phyloP scores from a whole-genome alignment of 2,113 vertebrate species.

The Chrysemys picta region DNA sequence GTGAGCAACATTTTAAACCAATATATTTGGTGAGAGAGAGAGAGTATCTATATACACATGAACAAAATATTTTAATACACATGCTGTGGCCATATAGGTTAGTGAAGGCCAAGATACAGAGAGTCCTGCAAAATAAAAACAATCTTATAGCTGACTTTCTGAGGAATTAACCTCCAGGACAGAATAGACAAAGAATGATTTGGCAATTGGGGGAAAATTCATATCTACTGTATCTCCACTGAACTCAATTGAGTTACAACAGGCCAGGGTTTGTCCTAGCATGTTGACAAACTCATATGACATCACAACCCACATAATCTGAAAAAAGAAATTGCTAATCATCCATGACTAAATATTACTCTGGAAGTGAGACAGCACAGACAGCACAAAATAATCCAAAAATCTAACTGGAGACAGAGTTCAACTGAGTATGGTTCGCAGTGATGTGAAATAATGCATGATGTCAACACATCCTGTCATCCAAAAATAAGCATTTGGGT shows the following conservation, averaged over 20 bases:
- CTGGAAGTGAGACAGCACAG: constrained; percentile 8
- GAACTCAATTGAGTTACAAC: not conserved
- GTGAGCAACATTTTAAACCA: not conserved
- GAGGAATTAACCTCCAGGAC: not conserved
- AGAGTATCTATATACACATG: not conserved
- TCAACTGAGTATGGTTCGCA: not conserved
- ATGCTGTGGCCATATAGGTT: not conserved
- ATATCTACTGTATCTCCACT: not conserved
- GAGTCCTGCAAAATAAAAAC: not conserved
- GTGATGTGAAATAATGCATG: constrained; percentile 37
- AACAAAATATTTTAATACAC: not conserved
- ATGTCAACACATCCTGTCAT: constrained; percentile 51
- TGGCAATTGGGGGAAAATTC: rapidly evolving
- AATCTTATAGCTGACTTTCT: not conserved
- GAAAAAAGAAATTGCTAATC: constrained; percentile 7
- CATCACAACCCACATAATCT: not conserved
- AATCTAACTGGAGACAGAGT: constrained; percentile 20
- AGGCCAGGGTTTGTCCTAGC: constrained; percentile 1
- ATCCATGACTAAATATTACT: constrained; percentile 30
- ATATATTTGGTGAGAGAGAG: not conserved
- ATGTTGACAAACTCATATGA: constrained; percentile 19
- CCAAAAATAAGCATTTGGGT: constrained; percentile 66
- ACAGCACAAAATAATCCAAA: constrained; percentile 49
- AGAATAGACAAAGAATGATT: not conserved
- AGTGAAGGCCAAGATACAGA: not conserved